Evolutionary conservation across 2,888 invertebrate genomes (phyloP).

Genomic region (Glomeris marginata): DNA sequence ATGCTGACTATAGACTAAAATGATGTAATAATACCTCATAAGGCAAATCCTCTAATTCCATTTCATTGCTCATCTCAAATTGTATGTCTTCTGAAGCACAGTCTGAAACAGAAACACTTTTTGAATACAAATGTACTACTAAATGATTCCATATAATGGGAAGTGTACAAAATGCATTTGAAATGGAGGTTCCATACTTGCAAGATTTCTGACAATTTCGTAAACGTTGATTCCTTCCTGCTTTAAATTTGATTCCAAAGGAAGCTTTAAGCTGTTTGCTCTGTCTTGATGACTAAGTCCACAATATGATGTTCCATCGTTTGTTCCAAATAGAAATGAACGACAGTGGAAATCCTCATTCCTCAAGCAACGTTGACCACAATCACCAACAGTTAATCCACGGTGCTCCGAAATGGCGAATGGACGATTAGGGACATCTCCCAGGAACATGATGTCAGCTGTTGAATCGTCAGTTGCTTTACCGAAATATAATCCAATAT

Average conservation of each 20-base stretch:
- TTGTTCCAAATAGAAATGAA: conserved; percentile 17
- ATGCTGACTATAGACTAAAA: too few species aligned
- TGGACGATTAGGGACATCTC: conserved; percentile 18
- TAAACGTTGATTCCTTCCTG: conserved; percentile 18
- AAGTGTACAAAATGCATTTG: conserved; percentile 3
- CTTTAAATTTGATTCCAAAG: too few species aligned
- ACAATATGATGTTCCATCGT: conserved; percentile 15
- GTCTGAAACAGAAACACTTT: conserved; percentile 1
- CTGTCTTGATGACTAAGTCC: conserved; percentile 19
- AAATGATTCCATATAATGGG: conserved; percentile 2
- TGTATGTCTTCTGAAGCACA: conserved; percentile 6
- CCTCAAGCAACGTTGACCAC: conserved; percentile 17
- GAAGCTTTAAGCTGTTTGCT: conserved; percentile 15
- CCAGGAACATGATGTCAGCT: conserved; percentile 17
- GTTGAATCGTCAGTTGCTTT: conserved; percentile 9
- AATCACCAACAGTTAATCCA: conserved; percentile 17
- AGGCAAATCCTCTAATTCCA: conserved; percentile 1
- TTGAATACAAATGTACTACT: not conserved
- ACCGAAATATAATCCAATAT: not conserved
- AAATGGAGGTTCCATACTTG: conserved; percentile 13
- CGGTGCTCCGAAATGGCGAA: conserved; percentile 16
- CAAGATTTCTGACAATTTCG: conserved; percentile 16
- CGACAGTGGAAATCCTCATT: conserved; percentile 17
- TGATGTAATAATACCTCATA: too few species aligned
- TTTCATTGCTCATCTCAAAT: conserved; percentile 6